These are phyloP conservation scores for Phymanthus crucifer DNA, from an alignment of 92 coral and sea anemone genomes.

Conservation along the genomic window DNA sequence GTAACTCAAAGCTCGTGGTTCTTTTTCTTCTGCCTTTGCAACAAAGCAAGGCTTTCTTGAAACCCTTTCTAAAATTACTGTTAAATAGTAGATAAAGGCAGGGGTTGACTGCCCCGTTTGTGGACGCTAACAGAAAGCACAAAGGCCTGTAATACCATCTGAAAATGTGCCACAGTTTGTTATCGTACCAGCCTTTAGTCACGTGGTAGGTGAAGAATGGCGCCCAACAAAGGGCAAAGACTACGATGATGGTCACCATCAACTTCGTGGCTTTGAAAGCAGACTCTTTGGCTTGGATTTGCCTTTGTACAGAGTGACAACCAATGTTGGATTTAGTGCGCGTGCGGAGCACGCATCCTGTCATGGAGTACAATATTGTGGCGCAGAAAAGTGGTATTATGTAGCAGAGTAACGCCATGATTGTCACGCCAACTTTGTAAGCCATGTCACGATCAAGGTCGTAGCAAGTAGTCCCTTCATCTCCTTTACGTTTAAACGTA, in stretches of 20 bases:
- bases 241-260: constrained; percentile 29
- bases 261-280: constrained; percentile 18
- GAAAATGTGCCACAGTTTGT: background rate
- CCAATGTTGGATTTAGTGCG: constrained; percentile 8
- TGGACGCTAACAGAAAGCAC: constrained; percentile 28
- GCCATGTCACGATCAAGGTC: constrained; percentile 26
- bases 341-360: constrained; percentile 33
- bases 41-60: constrained; percentile 6
- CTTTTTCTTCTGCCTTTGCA: background rate
- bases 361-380: constrained; percentile 13
- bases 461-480: background rate
- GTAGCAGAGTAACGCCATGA: constrained; percentile 34
- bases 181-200: constrained; percentile 24
- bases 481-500: background rate
- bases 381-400: constrained; percentile 25
- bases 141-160: constrained; percentile 32
- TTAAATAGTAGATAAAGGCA: constrained; percentile 23
- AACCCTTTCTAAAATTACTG: constrained; percentile 28
- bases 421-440: constrained; percentile 31
- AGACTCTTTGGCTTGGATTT: constrained; percentile 13
- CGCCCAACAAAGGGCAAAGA: constrained; percentile 37
- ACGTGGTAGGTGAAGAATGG: constrained; percentile 34
- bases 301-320: background rate
- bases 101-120: constrained; percentile 34
- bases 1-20: background rate